Base-by-base conservation (phyloP, 2,113 vertebrate genomes). In the Athene cunicularia region DNA sequence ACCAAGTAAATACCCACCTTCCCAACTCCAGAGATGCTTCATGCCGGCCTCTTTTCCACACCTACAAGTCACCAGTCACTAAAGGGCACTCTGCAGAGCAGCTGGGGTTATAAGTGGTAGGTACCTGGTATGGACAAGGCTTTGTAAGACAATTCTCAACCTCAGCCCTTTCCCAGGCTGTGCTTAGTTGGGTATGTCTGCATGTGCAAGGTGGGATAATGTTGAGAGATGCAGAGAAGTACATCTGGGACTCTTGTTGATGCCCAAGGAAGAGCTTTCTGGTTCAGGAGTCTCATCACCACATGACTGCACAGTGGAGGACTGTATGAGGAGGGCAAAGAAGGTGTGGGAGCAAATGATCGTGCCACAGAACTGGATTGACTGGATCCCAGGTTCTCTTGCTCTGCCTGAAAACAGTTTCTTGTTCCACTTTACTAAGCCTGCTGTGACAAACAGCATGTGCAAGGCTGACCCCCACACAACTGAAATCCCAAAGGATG, bases 401-500 rank as follows among this genome's bases (percentile, higher is more conserved):
- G 18, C 33, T 95, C 28, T 82, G 21, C 28, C 35, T 60, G 37
- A 53, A 80, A 79, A 72, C 20, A 53, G 9, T 58, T 66, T 85
- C 35, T 91, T 55, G 4, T 14, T 88, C 62, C 24, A 2, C 66
- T 86, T 93, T 86, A 23, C 49, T 85, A 79, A 92, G n/a, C 39
- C 39, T 1, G 0, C 41, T 6, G 3, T 52, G 53, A 43, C 30
- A 63, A 86, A 60, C 15, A 26, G 32, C 56, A 55, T 0, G 0
- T 76, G 30, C 23, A 64, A 60, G 49, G 55, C 41, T 79, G 47
- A 68, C 20, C 62, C 16, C 16, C 33, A 59, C 62, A 35, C 14
- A 0, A 1, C 45, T 49, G 33, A 88, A 64, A 88, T 80, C 30
- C 62, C 28, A 33, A 24, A 53, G 45, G 9, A 14, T 10, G 3